A percentile compares a stretch with the other conserved stretches of the same genome.
phyloP scores from a whole-genome alignment of 1,140 invertebrate genomes.

The Neomicropteryx cornuta region DNA sequence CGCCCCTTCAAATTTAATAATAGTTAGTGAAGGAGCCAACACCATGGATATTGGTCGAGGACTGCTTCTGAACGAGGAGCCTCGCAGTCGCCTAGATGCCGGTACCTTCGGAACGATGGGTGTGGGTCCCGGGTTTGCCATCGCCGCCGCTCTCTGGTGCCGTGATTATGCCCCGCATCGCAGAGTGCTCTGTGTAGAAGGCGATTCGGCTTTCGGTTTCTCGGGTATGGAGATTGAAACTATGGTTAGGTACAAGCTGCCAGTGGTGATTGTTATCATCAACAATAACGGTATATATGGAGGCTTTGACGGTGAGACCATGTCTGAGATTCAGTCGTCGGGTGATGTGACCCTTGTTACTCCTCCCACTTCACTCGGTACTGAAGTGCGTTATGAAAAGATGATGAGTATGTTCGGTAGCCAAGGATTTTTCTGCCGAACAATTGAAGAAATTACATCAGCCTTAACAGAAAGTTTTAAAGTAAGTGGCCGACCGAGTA shows the following conservation, averaged over 20 bases:
- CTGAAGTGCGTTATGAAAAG: slow-evolving; percentile 76
- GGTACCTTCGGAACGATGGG: slow-evolving; percentile 96
- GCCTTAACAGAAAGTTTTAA: slow-evolving; percentile 57
- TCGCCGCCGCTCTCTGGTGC: slow-evolving; percentile 85
- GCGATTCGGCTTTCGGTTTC: slow-evolving; percentile 95
- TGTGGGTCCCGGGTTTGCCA: slow-evolving; percentile 83
- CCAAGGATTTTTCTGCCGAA: slow-evolving; percentile 69
- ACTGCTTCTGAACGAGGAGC: slow-evolving; percentile 70
- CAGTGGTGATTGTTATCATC: slow-evolving; percentile 82
- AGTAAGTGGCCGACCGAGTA: slow-evolving; percentile 60
- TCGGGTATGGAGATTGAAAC: slow-evolving; percentile 97
- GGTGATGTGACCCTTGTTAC: slow-evolving; percentile 54
- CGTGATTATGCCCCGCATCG: slow-evolving; percentile 69
- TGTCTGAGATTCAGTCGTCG: slow-evolving; percentile 52
- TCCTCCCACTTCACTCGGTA: slow-evolving; percentile 68
- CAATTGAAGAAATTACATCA: slow-evolving; percentile 57
- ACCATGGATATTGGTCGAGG: slow-evolving; percentile 97
- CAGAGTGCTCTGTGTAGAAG: slow-evolving; percentile 78
- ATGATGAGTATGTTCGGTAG: slow-evolving; percentile 79
- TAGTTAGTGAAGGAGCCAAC: slow-evolving; percentile 96
- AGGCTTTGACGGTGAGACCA: slow-evolving; percentile 69
- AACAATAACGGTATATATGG: slow-evolving; percentile 95
- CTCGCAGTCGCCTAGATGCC: slow-evolving; percentile 79
- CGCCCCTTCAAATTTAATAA: slow-evolving; percentile 73
- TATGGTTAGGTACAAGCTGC: slow-evolving; percentile 86